Conservation (phyloP, 35 echinoderm and acorn worm species). For the Diadema setosum region DNA sequence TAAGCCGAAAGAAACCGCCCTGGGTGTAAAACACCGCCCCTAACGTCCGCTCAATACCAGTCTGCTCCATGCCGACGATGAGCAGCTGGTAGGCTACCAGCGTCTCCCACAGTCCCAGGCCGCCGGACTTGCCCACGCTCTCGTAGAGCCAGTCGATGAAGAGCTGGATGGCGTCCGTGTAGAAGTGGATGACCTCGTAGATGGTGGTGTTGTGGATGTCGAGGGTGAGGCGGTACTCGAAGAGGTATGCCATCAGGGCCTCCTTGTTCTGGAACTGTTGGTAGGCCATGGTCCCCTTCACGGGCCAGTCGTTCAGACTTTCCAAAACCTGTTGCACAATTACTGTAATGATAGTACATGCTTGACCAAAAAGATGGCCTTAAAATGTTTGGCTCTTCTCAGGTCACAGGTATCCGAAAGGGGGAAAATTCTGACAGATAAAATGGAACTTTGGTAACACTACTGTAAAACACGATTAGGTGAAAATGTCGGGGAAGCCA, state of each 20-base stretch:
- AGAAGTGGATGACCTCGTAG: constrained; percentile 83
- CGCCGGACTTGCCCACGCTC: constrained; percentile 71
- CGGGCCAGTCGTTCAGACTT: constrained; percentile 76
- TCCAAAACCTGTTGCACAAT: constrained; percentile 26
- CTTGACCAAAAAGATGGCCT: no score
- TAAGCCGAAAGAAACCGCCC: constrained; percentile 49
- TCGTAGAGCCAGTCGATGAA: constrained; percentile 79
- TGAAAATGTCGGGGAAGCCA: no score
- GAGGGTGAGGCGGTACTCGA: constrained; percentile 69
- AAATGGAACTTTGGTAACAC: no score
- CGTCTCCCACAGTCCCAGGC: constrained; percentile 79
- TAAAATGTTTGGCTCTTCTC: no score
- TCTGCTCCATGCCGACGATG: constrained; percentile 84
- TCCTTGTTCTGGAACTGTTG: constrained; percentile 70
- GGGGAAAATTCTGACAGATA: no score
- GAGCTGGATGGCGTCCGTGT: constrained; percentile 78
- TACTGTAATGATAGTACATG: no score
- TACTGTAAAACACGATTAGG: no score
- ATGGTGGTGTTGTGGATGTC: constrained; percentile 83
- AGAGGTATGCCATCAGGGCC: constrained; percentile 64
- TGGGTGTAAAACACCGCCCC: constrained; percentile 82
- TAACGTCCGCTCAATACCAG: constrained; percentile 73
- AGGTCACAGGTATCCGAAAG: no score
- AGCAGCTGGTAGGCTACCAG: constrained; percentile 73
- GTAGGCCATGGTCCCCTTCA: constrained; percentile 67